A percentile compares a stretch with the other conserved stretches of the same genome.
Evolutionary conservation across 2,888 invertebrate genomes (phyloP).

Genomic region (Silvanus unidentatus): DNA sequence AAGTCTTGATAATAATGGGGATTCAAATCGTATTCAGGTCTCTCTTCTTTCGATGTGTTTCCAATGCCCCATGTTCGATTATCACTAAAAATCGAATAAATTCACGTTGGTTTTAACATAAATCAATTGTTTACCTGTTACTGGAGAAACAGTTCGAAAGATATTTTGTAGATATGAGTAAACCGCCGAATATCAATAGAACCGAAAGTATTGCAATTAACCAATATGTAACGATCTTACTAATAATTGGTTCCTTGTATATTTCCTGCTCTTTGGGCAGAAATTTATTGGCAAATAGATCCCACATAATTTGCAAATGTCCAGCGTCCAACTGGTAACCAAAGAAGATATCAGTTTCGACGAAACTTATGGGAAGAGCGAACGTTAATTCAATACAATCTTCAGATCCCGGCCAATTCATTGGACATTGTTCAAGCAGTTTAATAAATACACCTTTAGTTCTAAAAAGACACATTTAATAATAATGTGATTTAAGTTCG

Average conservation of each 20-base stretch:
- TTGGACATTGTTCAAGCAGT: neutral
- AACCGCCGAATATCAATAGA: neutral
- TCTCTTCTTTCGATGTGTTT: no score
- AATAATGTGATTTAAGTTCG: neutral
- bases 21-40: no score
- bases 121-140: no score
- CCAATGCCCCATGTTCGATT: no score
- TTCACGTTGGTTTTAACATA: no score
- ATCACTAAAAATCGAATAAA: no score
- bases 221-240: neutral
- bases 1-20: no score
- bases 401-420: slow-evolving; percentile 1
- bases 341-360: neutral
- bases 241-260: neutral
- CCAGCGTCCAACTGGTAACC: neutral
- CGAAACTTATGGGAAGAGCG: neutral
- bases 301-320: slow-evolving; percentile 2
- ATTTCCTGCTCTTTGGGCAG: neutral
- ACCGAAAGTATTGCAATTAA: neutral
- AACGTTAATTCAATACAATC: neutral
- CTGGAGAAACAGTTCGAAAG: no score
- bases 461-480: neutral
- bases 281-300: neutral
- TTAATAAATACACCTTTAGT: neutral
- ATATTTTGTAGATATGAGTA: no score